Conservation (phyloP, 2,113 vertebrate genomes). For the Hipposideros armiger region DNA sequence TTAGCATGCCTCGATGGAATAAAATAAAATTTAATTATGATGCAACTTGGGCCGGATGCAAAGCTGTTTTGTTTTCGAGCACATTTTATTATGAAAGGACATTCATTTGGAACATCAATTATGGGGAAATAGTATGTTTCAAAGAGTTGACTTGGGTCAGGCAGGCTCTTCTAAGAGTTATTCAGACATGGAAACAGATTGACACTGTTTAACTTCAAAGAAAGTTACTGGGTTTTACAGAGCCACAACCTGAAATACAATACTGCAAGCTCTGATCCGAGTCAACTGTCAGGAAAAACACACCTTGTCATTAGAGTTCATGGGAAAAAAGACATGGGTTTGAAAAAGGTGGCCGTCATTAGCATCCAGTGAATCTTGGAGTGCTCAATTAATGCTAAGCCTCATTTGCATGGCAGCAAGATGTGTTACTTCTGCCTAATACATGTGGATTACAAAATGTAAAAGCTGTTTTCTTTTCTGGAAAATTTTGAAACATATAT, state of each 20-base stretch:
- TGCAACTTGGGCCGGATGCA: constrained; percentile 80
- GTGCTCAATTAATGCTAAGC: constrained; percentile 67
- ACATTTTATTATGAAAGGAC: constrained; percentile 77
- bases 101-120: constrained; percentile 76
- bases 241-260: constrained; percentile 88
- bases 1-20: constrained; percentile 87
- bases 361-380: constrained; percentile 62
- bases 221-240: constrained; percentile 86
- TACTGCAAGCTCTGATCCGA: constrained; percentile 86
- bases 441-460: constrained; percentile 63
- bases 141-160: constrained; percentile 85
- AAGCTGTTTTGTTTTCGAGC: constrained; percentile 74
- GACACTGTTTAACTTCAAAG: constrained; percentile 90
- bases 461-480: constrained; percentile 41
- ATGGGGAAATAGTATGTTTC: constrained; percentile 70
- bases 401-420: constrained; percentile 73
- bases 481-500: not conserved
- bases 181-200: constrained; percentile 86
- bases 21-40: constrained; percentile 90
- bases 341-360: constrained; percentile 71
- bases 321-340: constrained; percentile 67
- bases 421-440: constrained; percentile 67
- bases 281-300: constrained; percentile 89
- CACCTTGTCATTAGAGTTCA: constrained; percentile 79
- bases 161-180: constrained; percentile 83